Conservation (phyloP, 1,140 invertebrate species). For the Chironomus striatipennis region DNA sequence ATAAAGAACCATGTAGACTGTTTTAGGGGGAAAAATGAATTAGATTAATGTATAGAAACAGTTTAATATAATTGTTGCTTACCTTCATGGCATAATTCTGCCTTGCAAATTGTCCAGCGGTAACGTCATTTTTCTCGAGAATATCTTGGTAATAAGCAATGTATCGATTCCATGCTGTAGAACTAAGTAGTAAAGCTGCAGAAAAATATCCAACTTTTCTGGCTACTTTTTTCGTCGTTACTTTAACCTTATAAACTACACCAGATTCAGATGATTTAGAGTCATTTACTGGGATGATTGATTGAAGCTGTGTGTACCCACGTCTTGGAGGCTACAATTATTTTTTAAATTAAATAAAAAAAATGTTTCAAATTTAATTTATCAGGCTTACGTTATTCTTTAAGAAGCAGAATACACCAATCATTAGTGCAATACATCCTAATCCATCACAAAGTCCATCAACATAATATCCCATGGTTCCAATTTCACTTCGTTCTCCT, state of each 20-base stretch:
- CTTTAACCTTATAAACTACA: constrained; percentile 54
- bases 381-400: constrained; percentile 45
- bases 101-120: constrained; percentile 39
- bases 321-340: constrained; percentile 44
- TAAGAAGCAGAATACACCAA: constrained; percentile 55
- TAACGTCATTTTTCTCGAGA: constrained; percentile 52
- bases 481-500: constrained; percentile 62
- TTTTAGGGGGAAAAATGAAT: constrained; percentile 32
- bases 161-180: constrained; percentile 70
- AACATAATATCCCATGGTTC: constrained; percentile 59
- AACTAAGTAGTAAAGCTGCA: constrained; percentile 60
- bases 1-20: constrained; percentile 58
- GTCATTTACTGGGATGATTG: constrained; percentile 43
- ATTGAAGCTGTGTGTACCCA: constrained; percentile 53
- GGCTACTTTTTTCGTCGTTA: constrained; percentile 50
- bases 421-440: constrained; percentile 57
- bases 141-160: constrained; percentile 67
- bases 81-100: constrained; percentile 47
- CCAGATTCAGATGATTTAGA: constrained; percentile 43
- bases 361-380: background rate
- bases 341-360: background rate
- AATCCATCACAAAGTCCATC: constrained; percentile 65
- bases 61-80: background rate
- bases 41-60: constrained; percentile 26
- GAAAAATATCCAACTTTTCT: constrained; percentile 56